Evolutionary conservation across 2,888 invertebrate species (phyloP), one percentile per base, ranked within the genome.

Genomic region (Cyclophora albipunctata): DNA sequence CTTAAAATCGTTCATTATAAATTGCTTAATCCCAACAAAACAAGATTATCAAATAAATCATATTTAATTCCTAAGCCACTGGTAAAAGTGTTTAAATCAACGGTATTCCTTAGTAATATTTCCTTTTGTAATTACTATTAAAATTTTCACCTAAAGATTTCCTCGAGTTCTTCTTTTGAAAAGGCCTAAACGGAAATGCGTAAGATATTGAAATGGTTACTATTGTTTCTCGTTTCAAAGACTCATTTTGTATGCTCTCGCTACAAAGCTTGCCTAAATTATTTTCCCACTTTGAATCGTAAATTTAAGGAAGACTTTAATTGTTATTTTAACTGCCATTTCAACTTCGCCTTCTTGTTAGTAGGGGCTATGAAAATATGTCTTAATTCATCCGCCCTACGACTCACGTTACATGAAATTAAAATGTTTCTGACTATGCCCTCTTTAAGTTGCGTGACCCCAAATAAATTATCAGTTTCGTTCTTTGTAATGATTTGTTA

Each of bases 241-340:
- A 67, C 74, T 73, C 77, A 77, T 84, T 86, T 82, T 62, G 77
- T 70, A 75, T 71, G 79, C 73, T 71, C 73, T 72, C 73, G 69
- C 79, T 78, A 71, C 72, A 72, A 66, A 67, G 75, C 78, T 70
- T 76, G 78, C 78, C 84, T 79, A 80, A 86, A 86, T 86, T 82
- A 86, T 86, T 87, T 84, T 78, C 72, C 78, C 84, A 78, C 84
- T 85, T 81, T 74, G 73, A 85, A 86, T 84, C 88, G 83, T 88
- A 88, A 88, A 88, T 88, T 87, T 85, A 66, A 73, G 72, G 73
- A 71, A 75, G 88, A 88, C 87, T 88, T 88, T 88, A 88, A 88
- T 88, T 88, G 86, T 88, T 85, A 85, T 84, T 88, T 87, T 88
- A 85, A 88, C 86, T 87, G 88, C 86, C 81, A 84, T 78, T 79